Evolutionary conservation across 1,140 invertebrate genomes (phyloP).

Genomic region (Calliphora vicina): DNA sequence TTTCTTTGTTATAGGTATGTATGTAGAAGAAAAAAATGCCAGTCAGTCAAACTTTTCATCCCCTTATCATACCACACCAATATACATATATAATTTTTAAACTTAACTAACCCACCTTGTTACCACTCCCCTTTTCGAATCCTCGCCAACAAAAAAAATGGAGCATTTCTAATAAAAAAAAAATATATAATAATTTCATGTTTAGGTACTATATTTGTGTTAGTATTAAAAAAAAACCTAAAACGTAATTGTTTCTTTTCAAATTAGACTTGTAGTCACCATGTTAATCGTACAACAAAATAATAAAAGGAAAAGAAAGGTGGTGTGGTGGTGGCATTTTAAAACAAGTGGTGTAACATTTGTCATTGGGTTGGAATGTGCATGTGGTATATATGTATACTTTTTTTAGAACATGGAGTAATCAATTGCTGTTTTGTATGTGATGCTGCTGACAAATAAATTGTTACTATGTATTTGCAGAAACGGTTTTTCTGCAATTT

Average conservation of each 20-base stretch:
- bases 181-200: background rate
- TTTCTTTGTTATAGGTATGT: too few species aligned
- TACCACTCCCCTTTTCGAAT: background rate
- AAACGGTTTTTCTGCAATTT: too few species aligned
- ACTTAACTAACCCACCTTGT: background rate
- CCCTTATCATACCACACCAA: background rate
- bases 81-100: background rate
- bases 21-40: background rate
- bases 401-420: too few species aligned
- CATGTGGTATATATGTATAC: too few species aligned
- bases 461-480: too few species aligned
- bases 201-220: background rate
- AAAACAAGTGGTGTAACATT: too few species aligned
- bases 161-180: background rate
- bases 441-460: too few species aligned
- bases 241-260: background rate
- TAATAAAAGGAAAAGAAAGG: background rate
- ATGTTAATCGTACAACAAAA: background rate
- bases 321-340: background rate
- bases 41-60: background rate
- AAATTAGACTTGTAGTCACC: background rate
- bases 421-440: too few species aligned
- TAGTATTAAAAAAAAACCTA: background rate
- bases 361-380: too few species aligned
- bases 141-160: background rate